Evolutionary conservation across 2,888 invertebrate species (phyloP).

Genomic region (Chesias legatella): DNA sequence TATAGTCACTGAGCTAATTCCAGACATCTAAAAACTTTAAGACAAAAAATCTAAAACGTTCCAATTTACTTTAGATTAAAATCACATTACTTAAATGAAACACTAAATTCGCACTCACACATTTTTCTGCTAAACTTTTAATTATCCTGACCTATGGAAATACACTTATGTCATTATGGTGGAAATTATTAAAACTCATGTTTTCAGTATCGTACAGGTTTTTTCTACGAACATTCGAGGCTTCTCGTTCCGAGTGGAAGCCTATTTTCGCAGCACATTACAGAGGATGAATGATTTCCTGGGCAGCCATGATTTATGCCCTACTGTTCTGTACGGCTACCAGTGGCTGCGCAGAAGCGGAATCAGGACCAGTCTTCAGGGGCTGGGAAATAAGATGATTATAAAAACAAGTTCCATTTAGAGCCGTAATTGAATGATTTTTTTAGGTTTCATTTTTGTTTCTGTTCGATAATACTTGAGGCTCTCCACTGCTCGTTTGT

Average conservation of each 20-base stretch:
- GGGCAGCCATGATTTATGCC: conserved; percentile 71
- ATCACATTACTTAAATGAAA: too few relatives aligned
- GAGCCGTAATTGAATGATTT: too few relatives aligned
- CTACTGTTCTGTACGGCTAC: conserved; percentile 45
- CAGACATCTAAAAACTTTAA: too few relatives aligned
- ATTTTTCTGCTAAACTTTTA: too few relatives aligned
- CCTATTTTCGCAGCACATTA: conserved; percentile 79
- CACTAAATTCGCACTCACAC: too few relatives aligned
- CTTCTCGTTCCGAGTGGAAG: conserved; percentile 62
- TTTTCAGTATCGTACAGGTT: conserved; percentile 56
- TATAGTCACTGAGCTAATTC: neutral
- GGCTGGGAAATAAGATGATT: too few relatives aligned
- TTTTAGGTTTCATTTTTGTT: too few relatives aligned
- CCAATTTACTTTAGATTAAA: too few relatives aligned
- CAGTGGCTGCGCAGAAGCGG: conserved; percentile 24
- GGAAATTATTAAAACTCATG: conserved; percentile 22
- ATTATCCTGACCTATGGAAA: neutral
- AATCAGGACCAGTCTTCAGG: conserved; percentile 22
- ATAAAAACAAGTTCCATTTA: too few relatives aligned
- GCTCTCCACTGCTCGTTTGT: too few relatives aligned
- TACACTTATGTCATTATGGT: conserved; percentile 5
- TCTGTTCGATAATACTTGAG: too few relatives aligned
- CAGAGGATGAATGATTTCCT: conserved; percentile 78
- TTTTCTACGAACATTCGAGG: conserved; percentile 49
- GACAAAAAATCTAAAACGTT: too few relatives aligned